Base-by-base conservation (phyloP, 2,113 vertebrate genomes). In the Ailuropoda melanoleuca region DNA sequence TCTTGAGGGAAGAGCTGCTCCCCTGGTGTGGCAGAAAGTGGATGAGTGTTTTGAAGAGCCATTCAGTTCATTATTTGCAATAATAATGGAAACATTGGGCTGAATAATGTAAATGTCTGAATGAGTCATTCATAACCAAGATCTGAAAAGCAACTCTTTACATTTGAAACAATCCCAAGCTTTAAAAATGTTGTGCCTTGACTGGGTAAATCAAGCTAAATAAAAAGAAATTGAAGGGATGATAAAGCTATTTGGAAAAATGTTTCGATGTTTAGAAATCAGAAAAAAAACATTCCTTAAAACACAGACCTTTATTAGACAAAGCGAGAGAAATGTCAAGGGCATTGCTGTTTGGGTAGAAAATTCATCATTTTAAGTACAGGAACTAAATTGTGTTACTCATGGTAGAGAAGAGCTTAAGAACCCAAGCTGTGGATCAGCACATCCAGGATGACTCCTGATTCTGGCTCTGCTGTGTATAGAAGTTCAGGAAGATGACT, bases 31-130 rank as follows among this genome's bases (percentile, higher is more conserved):
- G 48, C 74, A 82, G 56, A 95, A 11, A 93, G 29, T 29, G 37
- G 37, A 50, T 53, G 46, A 90, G 53, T 62, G 56, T 62, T 88
- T 84, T 95, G 48, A 90, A 62, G 75, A 84, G 12, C 2, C 5
- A 86, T 62, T 80, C 62, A 75, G 55, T 93, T 96, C 34, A 88
- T 95, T 96, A 85, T 97, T 81, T 95, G 70, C 18, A 74, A 60
- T 58, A 86, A 91, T 66, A 88, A 77, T 93, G 55, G 68, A 92
- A 97, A 93, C 74, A 68, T 8, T 75, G 68, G 53, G 12, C 55
- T 95, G 82, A 93, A 92, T 97, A 95, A 83, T 93, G 90, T 90
- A 90, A 87, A 93, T 66, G 55, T 82, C 39, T 64, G 8, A 11
- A 48, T 97, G 58, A 93, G n/a, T 85, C 64, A 53, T 85, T 95